Evolutionary conservation across 2,888 invertebrate genomes (phyloP).

Genomic region (Escarpia spicata): DNA sequence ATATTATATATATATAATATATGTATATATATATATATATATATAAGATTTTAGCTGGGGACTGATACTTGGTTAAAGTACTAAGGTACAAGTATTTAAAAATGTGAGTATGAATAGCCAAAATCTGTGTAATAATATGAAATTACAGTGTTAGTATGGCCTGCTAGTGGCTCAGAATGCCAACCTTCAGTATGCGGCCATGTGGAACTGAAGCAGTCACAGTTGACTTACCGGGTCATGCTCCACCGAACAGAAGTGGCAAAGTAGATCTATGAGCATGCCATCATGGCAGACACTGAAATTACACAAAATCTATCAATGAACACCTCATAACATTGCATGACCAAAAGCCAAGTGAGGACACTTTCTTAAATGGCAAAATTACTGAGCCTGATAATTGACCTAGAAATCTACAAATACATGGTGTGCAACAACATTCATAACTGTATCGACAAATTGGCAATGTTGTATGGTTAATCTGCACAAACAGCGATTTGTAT

Average conservation of each 20-base stretch:
- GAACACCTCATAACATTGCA: neutral
- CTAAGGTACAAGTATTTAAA: no score
- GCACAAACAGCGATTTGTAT: neutral
- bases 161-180: neutral
- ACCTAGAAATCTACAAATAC: conserved; percentile 16
- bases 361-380: neutral
- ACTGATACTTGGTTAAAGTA: no score
- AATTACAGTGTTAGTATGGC: neutral
- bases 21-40: no score
- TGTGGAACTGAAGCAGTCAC: neutral
- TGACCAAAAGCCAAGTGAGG: neutral
- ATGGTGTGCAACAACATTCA: neutral
- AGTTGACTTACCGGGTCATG: conserved; percentile 27
- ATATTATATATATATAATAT: no score
- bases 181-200: neutral
- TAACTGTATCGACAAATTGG: neutral
- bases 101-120: neutral
- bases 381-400: neutral
- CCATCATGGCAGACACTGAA: conserved; percentile 54
- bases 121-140: neutral
- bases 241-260: conserved; percentile 38
- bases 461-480: neutral
- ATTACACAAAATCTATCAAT: conserved; percentile 23
- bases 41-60: no score
- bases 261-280: conserved; percentile 51